Evolutionary conservation across 2,888 invertebrate species (phyloP), one percentile per base, ranked within the genome.

Genomic region (Zele albiditarsus): DNA sequence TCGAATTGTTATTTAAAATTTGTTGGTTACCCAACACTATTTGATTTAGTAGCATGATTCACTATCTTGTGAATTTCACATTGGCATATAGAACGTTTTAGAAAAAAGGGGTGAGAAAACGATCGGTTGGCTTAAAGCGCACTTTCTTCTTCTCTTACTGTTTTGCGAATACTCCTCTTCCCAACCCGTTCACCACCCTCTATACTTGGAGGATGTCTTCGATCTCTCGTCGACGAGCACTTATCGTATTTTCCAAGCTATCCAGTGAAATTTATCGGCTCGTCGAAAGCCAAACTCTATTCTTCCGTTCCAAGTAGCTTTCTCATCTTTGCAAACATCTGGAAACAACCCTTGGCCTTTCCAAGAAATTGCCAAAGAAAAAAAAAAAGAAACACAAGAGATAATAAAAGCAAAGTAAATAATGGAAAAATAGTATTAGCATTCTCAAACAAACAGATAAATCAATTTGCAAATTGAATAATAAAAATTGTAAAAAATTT

Each of bases 161-260:
- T 53, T n/a, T 53, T 33, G 60, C 62, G n/a, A 38, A 33, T 33
- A 25, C 23, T 42, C 31, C 25, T 10, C 1, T 33, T 69, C 31
- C 23, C n/a, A 33, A 71, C 71, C 62, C 71, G 42, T 71, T 62
- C 42, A 46, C 31, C 68, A 25, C 57, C 28, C 53, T 46, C 42
- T 28, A 3, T n/a, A 67, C 5, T 46, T 46, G 10, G 46, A n/a
- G 10, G 46, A n/a, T 49, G 68, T 49, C 79, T 79, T 78, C 79
- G 77, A 79, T 77, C 79, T 78, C 77, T 80, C 76, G 77, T 80
- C 80, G 79, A 77, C 77, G 71, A 74, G 78, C 79, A 80, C 80
- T 80, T 80, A 77, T 74, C 78, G 79, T 80, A 78, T 78, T 80
- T 80, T 80, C 76, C 78, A 53, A 73, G 75, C 67, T 68, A 62